Conservation (phyloP, 2,888 invertebrate genomes). For the Dicroscelio sp. region DNA sequence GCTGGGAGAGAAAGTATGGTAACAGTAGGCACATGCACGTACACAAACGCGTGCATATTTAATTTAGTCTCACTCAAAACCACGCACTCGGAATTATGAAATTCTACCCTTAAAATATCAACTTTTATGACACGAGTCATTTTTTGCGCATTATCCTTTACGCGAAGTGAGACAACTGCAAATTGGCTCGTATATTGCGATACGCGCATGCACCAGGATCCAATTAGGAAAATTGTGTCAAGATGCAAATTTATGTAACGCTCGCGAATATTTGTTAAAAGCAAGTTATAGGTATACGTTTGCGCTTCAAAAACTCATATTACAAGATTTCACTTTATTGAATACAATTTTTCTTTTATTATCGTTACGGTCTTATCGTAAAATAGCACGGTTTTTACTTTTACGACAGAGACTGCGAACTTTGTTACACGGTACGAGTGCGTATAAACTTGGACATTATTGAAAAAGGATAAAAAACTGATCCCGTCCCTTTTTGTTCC, state of each 20-base stretch:
- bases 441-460: slow-evolving; percentile 62
- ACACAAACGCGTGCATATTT: slow-evolving; percentile 49
- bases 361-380: slow-evolving; percentile 62
- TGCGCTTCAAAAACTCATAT: slow-evolving; percentile 59
- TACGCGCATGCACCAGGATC: slow-evolving; percentile 70
- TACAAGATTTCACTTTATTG: slow-evolving; percentile 70
- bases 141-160: slow-evolving; percentile 70
- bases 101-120: slow-evolving; percentile 74
- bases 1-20: slow-evolving; percentile 12
- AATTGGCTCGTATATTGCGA: slow-evolving; percentile 77
- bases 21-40: too few species aligned
- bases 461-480: slow-evolving; percentile 62
- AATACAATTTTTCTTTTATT: slow-evolving; percentile 73
- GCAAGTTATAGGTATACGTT: slow-evolving; percentile 54
- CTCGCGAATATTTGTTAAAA: slow-evolving; percentile 74
- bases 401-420: slow-evolving; percentile 67
- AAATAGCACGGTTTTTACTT: slow-evolving; percentile 68
- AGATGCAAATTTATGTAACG: slow-evolving; percentile 77
- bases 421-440: slow-evolving; percentile 61
- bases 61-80: slow-evolving; percentile 56
- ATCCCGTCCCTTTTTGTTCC: slow-evolving; percentile 19
- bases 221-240: slow-evolving; percentile 81
- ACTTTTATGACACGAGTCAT: slow-evolving; percentile 66
- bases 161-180: slow-evolving; percentile 71
- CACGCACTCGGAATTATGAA: slow-evolving; percentile 58